Evolutionary conservation across 2,888 invertebrate genomes (phyloP).

Genomic region (Eulithis prunata): DNA sequence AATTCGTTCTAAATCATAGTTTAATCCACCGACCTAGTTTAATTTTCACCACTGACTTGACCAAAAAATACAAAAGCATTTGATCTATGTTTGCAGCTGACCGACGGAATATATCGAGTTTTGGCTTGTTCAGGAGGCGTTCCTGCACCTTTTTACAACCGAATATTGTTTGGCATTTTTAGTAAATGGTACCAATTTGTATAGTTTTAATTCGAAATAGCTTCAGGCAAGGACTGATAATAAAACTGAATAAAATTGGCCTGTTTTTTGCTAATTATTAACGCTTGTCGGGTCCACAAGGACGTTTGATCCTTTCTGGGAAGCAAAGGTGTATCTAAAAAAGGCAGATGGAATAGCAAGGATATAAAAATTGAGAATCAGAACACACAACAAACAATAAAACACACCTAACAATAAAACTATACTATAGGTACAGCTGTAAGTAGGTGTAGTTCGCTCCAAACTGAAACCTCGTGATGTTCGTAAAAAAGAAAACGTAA

Average conservation of each 20-base stretch:
- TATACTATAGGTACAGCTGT: no score
- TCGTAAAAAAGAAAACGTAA: no score
- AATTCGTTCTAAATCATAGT: no score
- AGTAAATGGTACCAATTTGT: slow-evolving; percentile 32
- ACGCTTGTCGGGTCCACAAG: slow-evolving; percentile 25
- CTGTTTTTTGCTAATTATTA: slow-evolving; percentile 33
- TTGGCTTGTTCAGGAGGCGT: slow-evolving; percentile 21
- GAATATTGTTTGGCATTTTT: slow-evolving; percentile 21
- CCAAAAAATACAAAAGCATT: slow-evolving; percentile 15
- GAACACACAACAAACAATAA: background rate
- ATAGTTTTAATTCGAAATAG: slow-evolving; percentile 27
- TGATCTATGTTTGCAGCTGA: slow-evolving; percentile 27
- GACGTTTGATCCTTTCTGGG: slow-evolving; percentile 28
- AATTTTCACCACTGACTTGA: background rate
- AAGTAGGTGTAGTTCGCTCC: no score
- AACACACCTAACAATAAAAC: background rate
- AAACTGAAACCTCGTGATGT: no score
- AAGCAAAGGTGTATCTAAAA: slow-evolving; percentile 23
- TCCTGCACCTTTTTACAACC: slow-evolving; percentile 25
- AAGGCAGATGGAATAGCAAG: slow-evolving; percentile 3
- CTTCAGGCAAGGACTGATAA: slow-evolving; percentile 26
- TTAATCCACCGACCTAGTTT: no score
- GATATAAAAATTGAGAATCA: background rate
- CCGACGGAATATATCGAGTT: no score
- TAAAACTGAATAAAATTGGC: slow-evolving; percentile 25